Conservation (phyloP, 2,113 vertebrate genomes). For the Petaurus breviceps region DNA sequence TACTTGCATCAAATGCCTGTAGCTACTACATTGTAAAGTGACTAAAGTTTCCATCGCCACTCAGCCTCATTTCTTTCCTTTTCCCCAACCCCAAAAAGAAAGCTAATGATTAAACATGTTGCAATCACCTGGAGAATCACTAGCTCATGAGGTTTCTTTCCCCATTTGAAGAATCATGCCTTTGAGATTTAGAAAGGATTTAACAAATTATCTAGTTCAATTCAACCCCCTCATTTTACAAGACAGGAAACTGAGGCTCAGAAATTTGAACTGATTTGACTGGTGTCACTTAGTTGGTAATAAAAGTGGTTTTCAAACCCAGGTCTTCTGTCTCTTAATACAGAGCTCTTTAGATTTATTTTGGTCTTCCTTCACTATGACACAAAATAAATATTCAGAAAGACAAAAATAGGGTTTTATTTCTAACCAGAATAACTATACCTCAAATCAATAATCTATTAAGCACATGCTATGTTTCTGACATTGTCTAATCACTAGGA, state of each 20-base stretch:
- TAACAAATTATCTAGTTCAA: background rate
- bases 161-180: background rate
- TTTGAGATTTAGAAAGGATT: background rate
- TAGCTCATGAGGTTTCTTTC: background rate
- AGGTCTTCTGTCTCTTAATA: background rate
- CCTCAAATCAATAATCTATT: background rate
- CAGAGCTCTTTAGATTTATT: background rate
- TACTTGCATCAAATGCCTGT: background rate
- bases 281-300: background rate
- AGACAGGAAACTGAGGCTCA: background rate
- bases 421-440: background rate
- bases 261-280: background rate
- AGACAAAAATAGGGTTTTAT: background rate
- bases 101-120: background rate
- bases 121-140: background rate
- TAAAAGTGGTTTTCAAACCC: background rate
- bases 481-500: background rate
- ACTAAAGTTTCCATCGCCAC: background rate
- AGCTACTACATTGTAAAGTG: background rate
- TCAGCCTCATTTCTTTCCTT: background rate
- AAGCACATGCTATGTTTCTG: background rate
- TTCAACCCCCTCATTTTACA: background rate
- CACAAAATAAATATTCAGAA: background rate
- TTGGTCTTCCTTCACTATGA: background rate
- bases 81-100: background rate